Conservation (phyloP, 1,140 invertebrate species). For the Cydia splendana region DNA sequence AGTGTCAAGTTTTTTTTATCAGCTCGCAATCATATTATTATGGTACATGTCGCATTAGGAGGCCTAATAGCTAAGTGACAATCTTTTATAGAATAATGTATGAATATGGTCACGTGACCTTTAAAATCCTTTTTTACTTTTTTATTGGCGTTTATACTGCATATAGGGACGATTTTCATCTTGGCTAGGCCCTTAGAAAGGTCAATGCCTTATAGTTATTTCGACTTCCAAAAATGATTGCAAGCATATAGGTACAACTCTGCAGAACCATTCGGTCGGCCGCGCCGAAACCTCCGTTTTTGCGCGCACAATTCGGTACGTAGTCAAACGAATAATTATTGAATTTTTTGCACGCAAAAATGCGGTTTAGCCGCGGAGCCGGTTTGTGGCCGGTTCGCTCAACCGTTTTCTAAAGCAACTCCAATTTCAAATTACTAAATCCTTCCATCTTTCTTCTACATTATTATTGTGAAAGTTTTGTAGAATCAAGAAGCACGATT, state of each 20-base stretch:
- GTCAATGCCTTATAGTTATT: no score
- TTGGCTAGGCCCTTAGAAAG: no score
- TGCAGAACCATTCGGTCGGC: constrained; percentile 7
- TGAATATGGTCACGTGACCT: no score
- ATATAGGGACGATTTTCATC: no score
- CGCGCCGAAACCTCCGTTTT: constrained; percentile 2
- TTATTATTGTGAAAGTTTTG: neutral
- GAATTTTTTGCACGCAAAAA: constrained; percentile 52
- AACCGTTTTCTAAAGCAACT: constrained; percentile 29
- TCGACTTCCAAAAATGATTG: neutral
- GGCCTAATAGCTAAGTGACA: no score
- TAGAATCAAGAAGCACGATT: neutral
- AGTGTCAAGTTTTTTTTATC: no score
- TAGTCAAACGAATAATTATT: constrained; percentile 33
- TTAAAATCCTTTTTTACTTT: no score
- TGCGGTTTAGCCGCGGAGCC: constrained; percentile 40
- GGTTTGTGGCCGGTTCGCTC: constrained; percentile 35
- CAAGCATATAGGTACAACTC: neutral
- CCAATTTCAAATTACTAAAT: constrained; percentile 8
- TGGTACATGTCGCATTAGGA: no score
- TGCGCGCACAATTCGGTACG: constrained; percentile 26
- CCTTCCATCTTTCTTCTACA: constrained; percentile 4
- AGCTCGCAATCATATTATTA: no score
- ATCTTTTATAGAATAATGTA: no score
- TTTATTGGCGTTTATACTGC: no score